Conservation (phyloP, 2,888 invertebrate genomes). For the Acronicta leporina region DNA sequence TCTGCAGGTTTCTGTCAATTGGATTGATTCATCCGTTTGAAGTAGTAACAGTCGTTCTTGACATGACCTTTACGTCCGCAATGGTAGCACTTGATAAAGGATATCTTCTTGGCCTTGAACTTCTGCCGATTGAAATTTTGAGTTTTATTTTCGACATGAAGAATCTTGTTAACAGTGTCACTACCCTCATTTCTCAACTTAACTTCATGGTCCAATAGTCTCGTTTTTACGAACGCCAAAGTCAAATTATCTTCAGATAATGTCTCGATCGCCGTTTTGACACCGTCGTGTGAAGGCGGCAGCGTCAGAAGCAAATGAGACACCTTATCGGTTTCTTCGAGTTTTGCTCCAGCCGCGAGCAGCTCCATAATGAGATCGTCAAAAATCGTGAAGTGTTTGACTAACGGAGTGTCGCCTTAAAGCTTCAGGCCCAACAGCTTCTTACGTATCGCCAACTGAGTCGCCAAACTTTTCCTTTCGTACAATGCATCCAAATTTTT, state of each 20-base stretch:
- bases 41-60: conserved; percentile 60
- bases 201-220: conserved; percentile 18
- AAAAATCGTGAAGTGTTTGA: conserved; percentile 45
- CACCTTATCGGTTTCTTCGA: conserved; percentile 68
- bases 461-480: too few relatives aligned
- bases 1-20: conserved; percentile 2
- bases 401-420: conserved; percentile 1
- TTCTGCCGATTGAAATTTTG: not conserved
- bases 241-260: conserved; percentile 48
- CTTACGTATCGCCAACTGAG: too few relatives aligned
- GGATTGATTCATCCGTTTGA: conserved; percentile 36
- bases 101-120: not conserved
- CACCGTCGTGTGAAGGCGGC: conserved; percentile 56
- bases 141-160: not conserved
- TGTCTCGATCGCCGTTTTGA: conserved; percentile 58
- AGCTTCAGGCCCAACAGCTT: too few relatives aligned
- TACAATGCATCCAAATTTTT: too few relatives aligned
- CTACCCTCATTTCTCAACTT: conserved; percentile 9
- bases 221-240: conserved; percentile 58
- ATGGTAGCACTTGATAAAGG: conserved; percentile 56
- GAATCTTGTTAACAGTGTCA: conserved; percentile 3
- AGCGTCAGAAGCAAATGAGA: conserved; percentile 66
- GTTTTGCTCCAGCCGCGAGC: conserved; percentile 61
- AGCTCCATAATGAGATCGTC: conserved; percentile 66
- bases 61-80: conserved; percentile 62